Base-by-base conservation (phyloP, 1,140 invertebrate genomes). In the Tetragnatha versicolor region DNA sequence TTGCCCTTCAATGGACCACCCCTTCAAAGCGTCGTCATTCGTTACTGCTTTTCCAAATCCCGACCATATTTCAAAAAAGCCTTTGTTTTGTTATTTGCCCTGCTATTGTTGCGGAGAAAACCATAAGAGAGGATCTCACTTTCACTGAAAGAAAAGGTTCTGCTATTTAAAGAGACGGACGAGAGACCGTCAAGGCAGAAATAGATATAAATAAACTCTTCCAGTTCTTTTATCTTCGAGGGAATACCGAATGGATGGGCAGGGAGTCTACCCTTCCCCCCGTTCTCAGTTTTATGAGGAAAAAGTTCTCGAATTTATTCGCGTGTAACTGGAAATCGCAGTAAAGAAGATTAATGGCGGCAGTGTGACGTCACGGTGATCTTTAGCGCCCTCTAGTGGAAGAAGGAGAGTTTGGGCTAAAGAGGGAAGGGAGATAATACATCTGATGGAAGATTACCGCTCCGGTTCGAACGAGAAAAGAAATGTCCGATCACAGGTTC, bases 161-260 rank as follows among this genome's bases (percentile, higher is more conserved):
- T 55, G 25, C 45, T 60, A 73, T 73, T 60, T 73, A 60, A 45
- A 60, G 37, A 45, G 69, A 60, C 33, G 69, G 65, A 51, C 27
- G 27, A 49, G 17, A 68, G 45, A 68, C 65, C 22, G 66, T 69
- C 66, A 37, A 33, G 55, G 14, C 10, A 31, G 49, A 60, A 70
- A 73, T 60, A 73, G 53, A 73, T 73, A 73, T 73, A 73, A 73
- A 73, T 73, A 73, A 73, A 73, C 69, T 58, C 33, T 66, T 60
- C 25, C 17, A 14, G 33, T 73, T 39, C 49, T 73, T 73, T 73
- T 73, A 60, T 69, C 47, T 53, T 47, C 25, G 47, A 69, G 37
- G 33, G 14, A 31, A 51, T 33, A 49, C 20, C 20, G 49, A 4
- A 51, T 17, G 2, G 10, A 0, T 2, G 0, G 22, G 1, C 7